phyloP scores from a whole-genome alignment of 2,888 invertebrate genomes.

The Anagyrus pseudococci region DNA sequence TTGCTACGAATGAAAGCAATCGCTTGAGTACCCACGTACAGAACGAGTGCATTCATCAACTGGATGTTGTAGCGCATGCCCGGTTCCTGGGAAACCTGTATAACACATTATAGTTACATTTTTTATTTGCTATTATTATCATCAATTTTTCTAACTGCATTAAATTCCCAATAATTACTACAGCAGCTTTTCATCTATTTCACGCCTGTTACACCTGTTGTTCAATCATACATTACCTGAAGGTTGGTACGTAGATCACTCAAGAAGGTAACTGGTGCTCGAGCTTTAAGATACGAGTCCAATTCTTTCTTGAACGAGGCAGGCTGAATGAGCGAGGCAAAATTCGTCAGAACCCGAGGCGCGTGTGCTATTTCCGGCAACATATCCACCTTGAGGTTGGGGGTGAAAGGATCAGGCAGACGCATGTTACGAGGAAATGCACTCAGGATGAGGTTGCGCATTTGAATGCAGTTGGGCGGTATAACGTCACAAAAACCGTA shows the following conservation, averaged over 20 bases:
- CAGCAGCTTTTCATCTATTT: background rate
- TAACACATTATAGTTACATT: background rate
- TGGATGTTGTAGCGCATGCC: constrained; percentile 94
- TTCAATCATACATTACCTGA: constrained; percentile 67
- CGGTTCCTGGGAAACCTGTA: constrained; percentile 77
- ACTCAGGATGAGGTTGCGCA: constrained; percentile 96
- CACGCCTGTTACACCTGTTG: background rate
- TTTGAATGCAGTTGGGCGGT: constrained; percentile 98
- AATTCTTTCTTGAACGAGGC: constrained; percentile 92
- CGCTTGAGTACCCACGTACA: constrained; percentile 97
- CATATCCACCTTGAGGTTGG: constrained; percentile 93
- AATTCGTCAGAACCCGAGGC: constrained; percentile 89
- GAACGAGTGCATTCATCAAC: constrained; percentile 94
- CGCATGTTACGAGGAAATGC: constrained; percentile 99
- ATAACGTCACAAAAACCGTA: constrained; percentile 99
- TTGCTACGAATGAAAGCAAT: constrained; percentile 90
- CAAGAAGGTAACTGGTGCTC: constrained; percentile 94
- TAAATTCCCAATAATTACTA: constrained; percentile 8
- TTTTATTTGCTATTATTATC: background rate
- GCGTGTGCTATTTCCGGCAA: constrained; percentile 86
- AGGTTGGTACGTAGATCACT: constrained; percentile 90
- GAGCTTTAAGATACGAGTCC: constrained; percentile 93
- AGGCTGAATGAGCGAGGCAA: constrained; percentile 85
- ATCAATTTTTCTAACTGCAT: constrained; percentile 1
- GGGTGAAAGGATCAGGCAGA: constrained; percentile 97